A percentile compares a stretch with the other conserved stretches of the same genome.
phyloP scores from a whole-genome alignment of 2,797 vertebrate genomes.

The Liasis olivaceus region DNA sequence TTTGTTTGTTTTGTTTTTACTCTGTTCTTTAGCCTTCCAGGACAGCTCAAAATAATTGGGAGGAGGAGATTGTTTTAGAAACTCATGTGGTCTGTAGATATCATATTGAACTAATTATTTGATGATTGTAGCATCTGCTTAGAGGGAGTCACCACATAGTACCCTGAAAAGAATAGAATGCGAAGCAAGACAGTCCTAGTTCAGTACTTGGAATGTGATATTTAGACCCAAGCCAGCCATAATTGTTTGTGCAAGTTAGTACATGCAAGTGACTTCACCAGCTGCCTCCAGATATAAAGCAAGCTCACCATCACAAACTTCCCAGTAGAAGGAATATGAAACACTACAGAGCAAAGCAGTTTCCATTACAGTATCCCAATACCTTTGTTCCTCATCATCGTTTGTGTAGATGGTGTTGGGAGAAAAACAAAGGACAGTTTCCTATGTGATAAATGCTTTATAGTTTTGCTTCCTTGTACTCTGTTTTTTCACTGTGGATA shows the following conservation, averaged over 20 bases:
- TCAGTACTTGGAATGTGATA: slow-evolving; percentile 5
- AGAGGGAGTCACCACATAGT: neutral
- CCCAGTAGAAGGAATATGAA: neutral
- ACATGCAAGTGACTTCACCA: neutral
- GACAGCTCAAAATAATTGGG: neutral
- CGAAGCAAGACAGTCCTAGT: neutral
- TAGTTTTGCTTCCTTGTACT: neutral
- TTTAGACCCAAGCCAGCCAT: neutral
- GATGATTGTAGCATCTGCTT: neutral
- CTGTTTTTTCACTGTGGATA: neutral
- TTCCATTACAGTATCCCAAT: neutral
- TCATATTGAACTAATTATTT: neutral
- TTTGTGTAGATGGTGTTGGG: neutral
- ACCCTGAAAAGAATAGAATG: neutral
- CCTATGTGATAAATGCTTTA: neutral
- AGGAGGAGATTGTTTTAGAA: neutral
- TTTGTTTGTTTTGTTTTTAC: neutral
- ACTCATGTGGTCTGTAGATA: neutral
- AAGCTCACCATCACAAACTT: neutral
- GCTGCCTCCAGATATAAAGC: neutral
- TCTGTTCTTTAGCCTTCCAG: neutral
- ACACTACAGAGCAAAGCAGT: neutral
- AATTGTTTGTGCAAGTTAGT: neutral
- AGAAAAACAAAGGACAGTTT: neutral
- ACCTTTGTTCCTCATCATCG: neutral